Conservation (phyloP, 53 echinoderm and acorn worm species). For the Echinometra lucunter region DNA sequence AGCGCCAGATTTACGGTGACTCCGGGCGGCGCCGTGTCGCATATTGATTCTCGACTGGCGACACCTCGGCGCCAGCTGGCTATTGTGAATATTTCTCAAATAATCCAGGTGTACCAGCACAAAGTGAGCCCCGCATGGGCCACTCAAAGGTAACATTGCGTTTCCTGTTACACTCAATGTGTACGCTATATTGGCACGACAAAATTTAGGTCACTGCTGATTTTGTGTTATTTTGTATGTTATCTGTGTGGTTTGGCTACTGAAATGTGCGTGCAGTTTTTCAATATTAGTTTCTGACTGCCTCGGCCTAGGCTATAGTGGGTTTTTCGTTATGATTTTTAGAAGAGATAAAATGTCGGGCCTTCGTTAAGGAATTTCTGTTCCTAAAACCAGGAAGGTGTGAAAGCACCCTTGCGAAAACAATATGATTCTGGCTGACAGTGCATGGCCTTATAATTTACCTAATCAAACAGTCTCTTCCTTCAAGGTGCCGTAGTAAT, state of each 20-base stretch:
- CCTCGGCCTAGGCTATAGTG: too few species aligned
- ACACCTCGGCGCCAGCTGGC: slow-evolving; percentile 73
- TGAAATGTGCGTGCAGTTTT: too few species aligned
- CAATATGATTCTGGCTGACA: not conserved
- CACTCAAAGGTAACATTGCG: slow-evolving; percentile 63
- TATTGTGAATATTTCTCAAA: slow-evolving; percentile 68
- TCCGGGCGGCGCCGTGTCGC: slow-evolving; percentile 68
- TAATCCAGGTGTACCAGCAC: slow-evolving; percentile 72
- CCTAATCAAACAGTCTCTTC: not conserved
- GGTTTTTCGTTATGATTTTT: too few species aligned
- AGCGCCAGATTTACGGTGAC: slow-evolving; percentile 40
- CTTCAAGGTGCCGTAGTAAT: not conserved
- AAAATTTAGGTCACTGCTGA: not conserved
- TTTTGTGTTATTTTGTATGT: not conserved
- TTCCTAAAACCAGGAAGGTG: too few species aligned
- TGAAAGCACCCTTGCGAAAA: too few species aligned
- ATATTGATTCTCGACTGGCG: slow-evolving; percentile 73
- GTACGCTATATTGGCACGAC: not conserved
- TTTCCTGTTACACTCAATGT: slow-evolving; percentile 2
- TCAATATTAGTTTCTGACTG: too few species aligned
- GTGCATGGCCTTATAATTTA: not conserved
- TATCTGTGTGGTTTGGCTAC: too few species aligned
- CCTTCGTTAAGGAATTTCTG: too few species aligned
- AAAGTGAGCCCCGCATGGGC: slow-evolving; percentile 66
- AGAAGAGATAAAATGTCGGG: too few species aligned